A percentile compares a stretch with the other conserved stretches of the same genome.
Conservation (phyloP, 2,113 vertebrate species). For the Phoenicopterus ruber region DNA sequence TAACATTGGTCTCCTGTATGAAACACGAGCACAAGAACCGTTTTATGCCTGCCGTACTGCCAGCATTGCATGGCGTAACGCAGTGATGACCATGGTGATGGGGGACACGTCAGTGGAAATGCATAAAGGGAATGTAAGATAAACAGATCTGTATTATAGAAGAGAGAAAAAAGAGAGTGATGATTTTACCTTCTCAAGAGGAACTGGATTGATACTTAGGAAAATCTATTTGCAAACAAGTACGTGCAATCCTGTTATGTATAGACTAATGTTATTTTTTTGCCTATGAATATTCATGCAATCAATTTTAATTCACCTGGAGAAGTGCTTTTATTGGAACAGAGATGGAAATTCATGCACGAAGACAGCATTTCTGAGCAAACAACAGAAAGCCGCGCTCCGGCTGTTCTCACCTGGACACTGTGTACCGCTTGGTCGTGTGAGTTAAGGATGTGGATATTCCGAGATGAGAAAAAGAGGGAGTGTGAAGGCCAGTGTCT, state of each 20-base stretch:
- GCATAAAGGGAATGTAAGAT: neutral
- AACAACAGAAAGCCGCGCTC: neutral
- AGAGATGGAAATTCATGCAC: neutral
- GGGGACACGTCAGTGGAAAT: neutral
- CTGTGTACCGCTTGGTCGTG: accelerated
- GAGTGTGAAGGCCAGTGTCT: neutral
- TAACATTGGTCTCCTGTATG: neutral
- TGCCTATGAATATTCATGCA: neutral
- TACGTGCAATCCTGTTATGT: neutral
- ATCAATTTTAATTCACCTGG: neutral
- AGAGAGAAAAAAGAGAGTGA: neutral
- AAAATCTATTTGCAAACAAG: neutral
- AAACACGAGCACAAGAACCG: neutral
- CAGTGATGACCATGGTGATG: neutral
- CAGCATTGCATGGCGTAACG: neutral
- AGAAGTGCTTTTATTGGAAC: neutral
- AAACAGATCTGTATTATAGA: neutral
- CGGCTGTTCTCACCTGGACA: neutral
- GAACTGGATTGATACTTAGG: neutral
- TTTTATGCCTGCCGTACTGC: neutral
- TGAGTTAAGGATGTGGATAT: neutral
- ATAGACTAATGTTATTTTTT: neutral
- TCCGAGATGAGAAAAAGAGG: neutral
- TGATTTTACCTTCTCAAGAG: neutral
- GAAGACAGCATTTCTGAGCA: neutral